phyloP scores from a whole-genome alignment of 2,113 vertebrate genomes.

The Lampris megalopsis region DNA sequence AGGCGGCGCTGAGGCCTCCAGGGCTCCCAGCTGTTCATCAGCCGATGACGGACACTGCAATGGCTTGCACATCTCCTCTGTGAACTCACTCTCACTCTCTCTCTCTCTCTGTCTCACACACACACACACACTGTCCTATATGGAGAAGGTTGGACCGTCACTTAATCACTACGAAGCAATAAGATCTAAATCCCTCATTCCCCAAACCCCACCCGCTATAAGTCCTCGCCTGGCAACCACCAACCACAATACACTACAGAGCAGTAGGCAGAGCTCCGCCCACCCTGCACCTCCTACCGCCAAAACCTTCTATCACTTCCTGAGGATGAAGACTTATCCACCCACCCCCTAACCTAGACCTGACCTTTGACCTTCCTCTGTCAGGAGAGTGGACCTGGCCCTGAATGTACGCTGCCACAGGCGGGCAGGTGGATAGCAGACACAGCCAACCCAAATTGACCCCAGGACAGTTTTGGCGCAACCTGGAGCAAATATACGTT shows the following conservation, averaged over 20 bases:
- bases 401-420: conserved; percentile 89
- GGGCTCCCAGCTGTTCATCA: conserved; percentile 77
- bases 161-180: conserved; percentile 95
- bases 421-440: conserved; percentile 63
- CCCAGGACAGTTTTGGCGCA: conserved; percentile 68
- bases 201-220: conserved; percentile 61
- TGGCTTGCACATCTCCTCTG: neutral
- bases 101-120: conserved; percentile 70
- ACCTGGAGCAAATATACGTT: too few species aligned
- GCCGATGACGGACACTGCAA: conserved; percentile 80
- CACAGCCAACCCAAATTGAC: conserved; percentile 13
- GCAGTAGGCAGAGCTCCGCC: neutral
- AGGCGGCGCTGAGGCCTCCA: too few species aligned
- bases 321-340: conserved; percentile 18
- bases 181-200: conserved; percentile 89
- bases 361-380: conserved; percentile 76
- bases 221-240: conserved; percentile 81
- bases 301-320: neutral
- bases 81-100: conserved; percentile 70
- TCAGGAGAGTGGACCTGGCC: conserved; percentile 63
- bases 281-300: neutral
- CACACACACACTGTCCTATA: neutral
- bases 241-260: conserved; percentile 65
- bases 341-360: conserved; percentile 70
- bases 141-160: conserved; percentile 87